These are phyloP conservation scores for Coleophora flavipennella DNA, from an alignment of 2,888 invertebrate genomes.

Conservation along the genomic window DNA sequence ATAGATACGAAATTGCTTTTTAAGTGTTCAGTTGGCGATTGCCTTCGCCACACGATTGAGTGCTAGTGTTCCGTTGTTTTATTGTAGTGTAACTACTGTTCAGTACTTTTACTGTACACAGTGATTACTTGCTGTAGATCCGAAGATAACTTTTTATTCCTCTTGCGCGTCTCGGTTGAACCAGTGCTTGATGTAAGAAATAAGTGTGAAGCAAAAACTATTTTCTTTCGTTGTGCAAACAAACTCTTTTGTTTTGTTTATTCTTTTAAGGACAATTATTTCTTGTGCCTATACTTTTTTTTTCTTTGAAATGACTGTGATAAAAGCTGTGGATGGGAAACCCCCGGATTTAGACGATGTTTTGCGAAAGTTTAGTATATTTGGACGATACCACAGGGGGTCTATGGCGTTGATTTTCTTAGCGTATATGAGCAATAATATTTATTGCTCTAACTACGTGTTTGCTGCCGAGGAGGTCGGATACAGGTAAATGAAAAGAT, in stretches of 20 bases:
- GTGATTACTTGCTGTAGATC: neutral
- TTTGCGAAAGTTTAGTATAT: constrained; percentile 25
- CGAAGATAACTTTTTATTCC: constrained; percentile 4
- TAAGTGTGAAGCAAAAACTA: too few relatives aligned
- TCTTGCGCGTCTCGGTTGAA: neutral
- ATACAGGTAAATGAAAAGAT: constrained; percentile 34
- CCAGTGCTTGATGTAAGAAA: neutral
- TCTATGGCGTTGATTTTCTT: constrained; percentile 21
- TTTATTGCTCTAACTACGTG: constrained; percentile 27
- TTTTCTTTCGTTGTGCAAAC: too few relatives aligned
- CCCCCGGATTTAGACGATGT: constrained; percentile 28
- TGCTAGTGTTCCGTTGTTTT: too few relatives aligned
- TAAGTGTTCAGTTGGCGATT: too few relatives aligned
- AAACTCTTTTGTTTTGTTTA: too few relatives aligned
- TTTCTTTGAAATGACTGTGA: constrained; percentile 10
- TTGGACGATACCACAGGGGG: constrained; percentile 24
- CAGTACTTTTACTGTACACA: neutral
- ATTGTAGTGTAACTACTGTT: too few relatives aligned
- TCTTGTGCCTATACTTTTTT: too few relatives aligned
- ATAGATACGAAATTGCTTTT: too few relatives aligned
- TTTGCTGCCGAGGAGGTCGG: constrained; percentile 27
- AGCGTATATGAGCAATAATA: constrained; percentile 22
- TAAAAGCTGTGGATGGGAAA: constrained; percentile 8
- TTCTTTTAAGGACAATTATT: too few relatives aligned
- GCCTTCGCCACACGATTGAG: too few relatives aligned